Base-by-base conservation (phyloP, 2,888 invertebrate species). In the Ornithoptera alexandrae region DNA sequence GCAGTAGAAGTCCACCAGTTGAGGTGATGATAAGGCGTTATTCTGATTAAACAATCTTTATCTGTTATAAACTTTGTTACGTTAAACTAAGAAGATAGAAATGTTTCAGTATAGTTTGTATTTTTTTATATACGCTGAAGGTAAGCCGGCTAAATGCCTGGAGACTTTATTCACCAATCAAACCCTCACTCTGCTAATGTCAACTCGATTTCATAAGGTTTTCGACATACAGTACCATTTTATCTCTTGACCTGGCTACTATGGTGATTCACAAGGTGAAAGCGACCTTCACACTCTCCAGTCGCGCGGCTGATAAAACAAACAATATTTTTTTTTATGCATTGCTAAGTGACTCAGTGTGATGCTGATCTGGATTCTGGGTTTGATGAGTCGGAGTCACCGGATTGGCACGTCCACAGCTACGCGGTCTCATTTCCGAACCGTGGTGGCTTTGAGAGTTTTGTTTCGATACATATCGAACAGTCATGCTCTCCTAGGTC, bases 251-350 rank as follows among this genome's bases (percentile, higher is more conserved):
- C 70, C 69, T 68, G 69, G 61, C 59, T 67, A 63, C 69, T 68
- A 65, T 69, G 66, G 72, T 86, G 86, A 87, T 70, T 86, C 87
- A 84, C 71, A 71, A 56, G 75, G 86, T 79, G 87, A 88, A 88
- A 88, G 88, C 76, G 86, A 84, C 88, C 88, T 87, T 87, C 84
- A 81, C 80, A 79, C 78, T 78, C 77, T 71, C 76, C 74, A 72
- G 72, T 75, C 75, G 71, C 62, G 64, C 67, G 71, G 66, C 72
- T 68, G 76, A 81, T 79, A 78, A 81, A 82, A 80, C 79, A 84
- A 82, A 82, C 77, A 82, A 83, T 80, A 76, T 76, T 78, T 53
- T n/a, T n/a, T n/a, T 53, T 17, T 78, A 78, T 79, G 76, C 76
- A 72, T 77, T 73, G 67, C 75, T 75, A 75, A 69, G 73, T 84